phyloP scores from a whole-genome alignment of 2,888 invertebrate species.

The Capitulum mitella region DNA sequence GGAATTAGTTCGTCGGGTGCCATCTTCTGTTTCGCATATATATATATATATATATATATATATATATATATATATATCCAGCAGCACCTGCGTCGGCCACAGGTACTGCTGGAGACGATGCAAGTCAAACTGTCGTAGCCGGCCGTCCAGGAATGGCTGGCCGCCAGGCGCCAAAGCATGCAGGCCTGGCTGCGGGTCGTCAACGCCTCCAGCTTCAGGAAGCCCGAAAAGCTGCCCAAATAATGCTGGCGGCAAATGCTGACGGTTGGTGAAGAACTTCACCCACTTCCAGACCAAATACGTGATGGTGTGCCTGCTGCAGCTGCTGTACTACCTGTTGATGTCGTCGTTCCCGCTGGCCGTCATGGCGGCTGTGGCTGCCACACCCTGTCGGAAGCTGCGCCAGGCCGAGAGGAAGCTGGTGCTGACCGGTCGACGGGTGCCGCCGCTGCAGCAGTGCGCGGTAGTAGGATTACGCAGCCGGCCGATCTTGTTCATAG shows the following conservation, averaged over 20 bases:
- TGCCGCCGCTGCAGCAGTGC: conserved; percentile 77
- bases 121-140: background rate
- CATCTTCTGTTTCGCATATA: too few relatives aligned
- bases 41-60: too few relatives aligned
- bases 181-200: conserved; percentile 46
- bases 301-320: conserved; percentile 74
- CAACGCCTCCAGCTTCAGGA: conserved; percentile 43
- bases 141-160: conserved; percentile 40
- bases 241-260: conserved; percentile 65
- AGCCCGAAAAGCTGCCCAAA: conserved; percentile 55
- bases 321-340: conserved; percentile 85
- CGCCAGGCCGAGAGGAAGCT: conserved; percentile 50
- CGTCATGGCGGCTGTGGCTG: conserved; percentile 73
- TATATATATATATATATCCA: too few relatives aligned
- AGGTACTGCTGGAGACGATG: background rate
- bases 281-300: conserved; percentile 91
- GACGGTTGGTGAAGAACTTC: conserved; percentile 73
- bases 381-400: conserved; percentile 61
- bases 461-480: conserved; percentile 64
- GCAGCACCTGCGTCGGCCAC: background rate
- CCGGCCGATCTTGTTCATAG: conserved; percentile 74
- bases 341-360: conserved; percentile 81
- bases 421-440: conserved; percentile 55
- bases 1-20: too few relatives aligned
- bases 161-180: conserved; percentile 43